phyloP scores from a whole-genome alignment of 92 coral and sea anemone genomes.

The Epizoanthus illoricatus region DNA sequence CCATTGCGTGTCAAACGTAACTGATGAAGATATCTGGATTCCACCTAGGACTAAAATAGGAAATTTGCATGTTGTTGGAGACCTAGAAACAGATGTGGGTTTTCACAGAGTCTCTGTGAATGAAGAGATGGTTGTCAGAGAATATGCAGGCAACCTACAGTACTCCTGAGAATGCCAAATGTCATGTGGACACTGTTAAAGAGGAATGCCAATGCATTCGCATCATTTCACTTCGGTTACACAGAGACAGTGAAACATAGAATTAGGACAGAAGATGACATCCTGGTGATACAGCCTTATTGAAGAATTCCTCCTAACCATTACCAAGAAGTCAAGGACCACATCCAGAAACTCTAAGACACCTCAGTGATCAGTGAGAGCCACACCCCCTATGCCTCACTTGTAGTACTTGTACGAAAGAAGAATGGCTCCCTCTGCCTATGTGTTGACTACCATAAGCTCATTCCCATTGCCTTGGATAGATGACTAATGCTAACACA shows the following conservation, averaged over 20 bases:
- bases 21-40: too few species aligned
- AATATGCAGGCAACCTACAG: too few species aligned
- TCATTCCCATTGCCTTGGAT: slow-evolving; percentile 1
- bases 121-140: too few species aligned
- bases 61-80: too few species aligned
- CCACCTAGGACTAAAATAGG: too few species aligned
- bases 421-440: not conserved
- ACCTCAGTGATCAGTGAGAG: not conserved
- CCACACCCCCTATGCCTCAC: not conserved
- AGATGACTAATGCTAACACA: not conserved
- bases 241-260: not conserved
- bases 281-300: not conserved
- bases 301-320: not conserved
- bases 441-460: not conserved
- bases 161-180: too few species aligned
- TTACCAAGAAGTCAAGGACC: too few species aligned
- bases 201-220: too few species aligned
- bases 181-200: too few species aligned
- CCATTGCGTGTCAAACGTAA: too few species aligned
- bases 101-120: too few species aligned
- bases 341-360: not conserved
- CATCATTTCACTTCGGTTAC: not conserved
- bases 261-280: not conserved
- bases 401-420: not conserved
- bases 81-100: too few species aligned